Evolutionary conservation across 2,113 vertebrate genomes (phyloP).

Genomic region (Mohoua ochrocephala): DNA sequence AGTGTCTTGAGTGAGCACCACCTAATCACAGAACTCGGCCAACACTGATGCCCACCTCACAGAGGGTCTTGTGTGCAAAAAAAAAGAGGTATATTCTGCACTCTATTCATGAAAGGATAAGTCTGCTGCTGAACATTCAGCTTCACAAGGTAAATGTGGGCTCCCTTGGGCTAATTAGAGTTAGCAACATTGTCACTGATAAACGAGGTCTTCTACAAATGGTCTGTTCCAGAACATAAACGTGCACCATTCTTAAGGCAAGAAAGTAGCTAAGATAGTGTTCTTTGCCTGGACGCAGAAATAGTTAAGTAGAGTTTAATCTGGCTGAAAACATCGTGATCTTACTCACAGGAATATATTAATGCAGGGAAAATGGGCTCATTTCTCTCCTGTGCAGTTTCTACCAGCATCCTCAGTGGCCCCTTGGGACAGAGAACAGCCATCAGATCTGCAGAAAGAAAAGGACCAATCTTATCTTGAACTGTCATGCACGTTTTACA

Average conservation of each 20-base stretch:
- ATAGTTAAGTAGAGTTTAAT: not conserved
- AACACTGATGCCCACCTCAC: not conserved
- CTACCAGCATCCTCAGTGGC: slow-evolving; percentile 92
- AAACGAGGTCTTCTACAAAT: not conserved
- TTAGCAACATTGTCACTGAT: not conserved
- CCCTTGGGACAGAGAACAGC: slow-evolving; percentile 94
- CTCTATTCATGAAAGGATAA: not conserved
- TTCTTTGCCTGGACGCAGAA: not conserved
- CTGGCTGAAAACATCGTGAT: not conserved
- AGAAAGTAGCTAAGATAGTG: not conserved
- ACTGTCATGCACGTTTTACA: not conserved
- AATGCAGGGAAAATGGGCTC: slow-evolving; percentile 97
- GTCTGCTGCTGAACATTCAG: not conserved
- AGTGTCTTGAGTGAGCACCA: not conserved
- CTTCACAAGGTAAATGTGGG: not conserved
- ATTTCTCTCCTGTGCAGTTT: slow-evolving; percentile 95
- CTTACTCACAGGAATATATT: slow-evolving; percentile 94
- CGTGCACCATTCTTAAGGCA: not conserved
- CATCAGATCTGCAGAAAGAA: slow-evolving; percentile 82
- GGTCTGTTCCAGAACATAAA: not conserved
- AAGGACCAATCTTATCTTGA: not conserved
- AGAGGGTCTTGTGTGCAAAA: not conserved
- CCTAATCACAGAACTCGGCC: not conserved
- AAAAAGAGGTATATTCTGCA: not conserved
- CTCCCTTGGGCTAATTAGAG: not conserved